Evolutionary conservation across 1,140 invertebrate genomes (phyloP), one percentile per base, ranked within the genome.

Genomic region (Wiebesia pumilae): DNA sequence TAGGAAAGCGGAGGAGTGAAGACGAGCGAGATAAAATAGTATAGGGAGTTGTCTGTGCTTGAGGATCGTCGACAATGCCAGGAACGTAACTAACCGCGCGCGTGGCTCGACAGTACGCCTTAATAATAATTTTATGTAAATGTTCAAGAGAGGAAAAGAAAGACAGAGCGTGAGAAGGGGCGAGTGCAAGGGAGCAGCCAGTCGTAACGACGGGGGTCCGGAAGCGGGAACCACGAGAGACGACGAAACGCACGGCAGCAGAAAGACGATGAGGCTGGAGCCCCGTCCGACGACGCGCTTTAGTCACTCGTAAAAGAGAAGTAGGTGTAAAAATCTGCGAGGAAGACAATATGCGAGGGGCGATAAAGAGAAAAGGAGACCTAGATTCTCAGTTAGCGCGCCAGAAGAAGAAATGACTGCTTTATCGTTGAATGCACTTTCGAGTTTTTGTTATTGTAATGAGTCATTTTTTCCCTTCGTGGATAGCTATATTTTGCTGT

Each of bases 111-210:
- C 90, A 47, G 88, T 62, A 38, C 71, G 80, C 90, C 89, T 90
- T 91, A 90, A 92, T 92, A 93, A 93, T 92, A 92, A 93, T 92
- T 92, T 92, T 91, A 92, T 93, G 92, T 89, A 93, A 93, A 92
- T 91, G 91, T 91, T 89, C 78, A 30, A 65, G 38, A 62, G 38
- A 43, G 12, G 38, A 19, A 43, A 27, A 47, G 75, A 30, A 24
- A 24, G 75, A 47, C 0, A 51, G 62, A 54, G 24, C 21, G 65
- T 77, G 67, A 81, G 80, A 81, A 85, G 88, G 65, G 85, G 88
- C 81, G 3, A 21, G 33, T 84, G 58, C 30, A 87, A 83, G 84
- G 87, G 88, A 89, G 88, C 88, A 87, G 87, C 82, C 71, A 77
- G 81, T 79, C 83, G 84, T 78, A 40, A 62, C 67, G 78, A 40